phyloP scores from a whole-genome alignment of 2,888 invertebrate genomes.

The Chirona hameri region DNA sequence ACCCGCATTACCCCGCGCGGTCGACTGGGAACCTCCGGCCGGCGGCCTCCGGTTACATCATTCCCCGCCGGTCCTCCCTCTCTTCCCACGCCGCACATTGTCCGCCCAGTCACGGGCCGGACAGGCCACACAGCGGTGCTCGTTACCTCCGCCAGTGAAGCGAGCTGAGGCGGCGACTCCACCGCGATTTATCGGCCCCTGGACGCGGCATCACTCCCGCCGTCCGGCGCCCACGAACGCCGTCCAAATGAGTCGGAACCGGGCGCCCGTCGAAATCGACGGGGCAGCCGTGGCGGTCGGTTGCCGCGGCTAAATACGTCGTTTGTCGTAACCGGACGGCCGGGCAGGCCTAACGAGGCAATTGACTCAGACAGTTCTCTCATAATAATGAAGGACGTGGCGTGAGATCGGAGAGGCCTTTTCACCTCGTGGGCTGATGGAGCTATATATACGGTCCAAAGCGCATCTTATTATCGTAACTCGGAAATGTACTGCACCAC shows the following conservation, averaged over 20 bases:
- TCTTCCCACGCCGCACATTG: background rate
- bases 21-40: background rate
- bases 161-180: too few relatives aligned
- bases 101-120: background rate
- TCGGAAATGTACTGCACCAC: too few relatives aligned
- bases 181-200: too few relatives aligned
- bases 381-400: background rate
- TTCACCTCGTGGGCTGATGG: background rate
- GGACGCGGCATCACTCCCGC: too few relatives aligned
- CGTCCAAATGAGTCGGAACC: too few relatives aligned
- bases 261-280: too few relatives aligned
- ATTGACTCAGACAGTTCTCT: background rate
- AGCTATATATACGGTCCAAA: too few relatives aligned
- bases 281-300: too few relatives aligned
- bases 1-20: background rate
- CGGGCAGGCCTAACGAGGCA: background rate
- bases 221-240: too few relatives aligned
- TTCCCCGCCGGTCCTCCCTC: background rate
- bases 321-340: background rate
- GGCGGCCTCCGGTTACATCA: background rate
- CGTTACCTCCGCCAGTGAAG: too few relatives aligned
- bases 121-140: too few relatives aligned
- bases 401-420: background rate
- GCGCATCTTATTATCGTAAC: too few relatives aligned
- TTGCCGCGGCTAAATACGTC: background rate